phyloP scores from a whole-genome alignment of 2,113 vertebrate species.

The Cephalopterus ornatus region DNA sequence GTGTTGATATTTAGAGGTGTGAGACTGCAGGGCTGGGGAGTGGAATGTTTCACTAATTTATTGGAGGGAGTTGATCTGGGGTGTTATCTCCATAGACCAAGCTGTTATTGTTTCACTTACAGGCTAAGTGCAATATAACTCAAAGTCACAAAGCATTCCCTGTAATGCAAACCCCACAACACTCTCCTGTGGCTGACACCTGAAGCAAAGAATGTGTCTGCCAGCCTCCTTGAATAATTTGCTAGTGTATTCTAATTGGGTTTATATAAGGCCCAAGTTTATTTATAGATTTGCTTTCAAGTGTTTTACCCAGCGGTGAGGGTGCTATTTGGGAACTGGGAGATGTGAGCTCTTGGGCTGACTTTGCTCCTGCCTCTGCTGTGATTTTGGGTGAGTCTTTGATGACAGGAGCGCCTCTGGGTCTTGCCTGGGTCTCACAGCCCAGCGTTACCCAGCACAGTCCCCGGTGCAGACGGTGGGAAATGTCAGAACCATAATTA shows the following conservation, averaged over 20 bases:
- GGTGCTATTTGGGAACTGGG: rapidly evolving
- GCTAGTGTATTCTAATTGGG: conserved; percentile 19
- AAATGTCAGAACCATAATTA: neutral
- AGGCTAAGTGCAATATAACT: conserved; percentile 26
- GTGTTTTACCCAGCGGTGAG: neutral
- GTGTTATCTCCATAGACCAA: conserved; percentile 50
- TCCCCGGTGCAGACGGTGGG: neutral
- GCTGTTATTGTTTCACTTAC: conserved; percentile 50
- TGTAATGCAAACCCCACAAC: conserved; percentile 3
- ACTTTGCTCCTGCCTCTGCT: neutral
- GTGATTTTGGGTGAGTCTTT: neutral
- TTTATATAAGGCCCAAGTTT: neutral
- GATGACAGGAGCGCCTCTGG: neutral
- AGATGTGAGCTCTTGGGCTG: neutral
- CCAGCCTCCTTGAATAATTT: conserved; percentile 17
- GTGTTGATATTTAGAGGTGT: conserved; percentile 75
- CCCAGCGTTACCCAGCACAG: rapidly evolving
- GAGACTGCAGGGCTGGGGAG: conserved; percentile 54
- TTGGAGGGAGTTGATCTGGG: conserved; percentile 48
- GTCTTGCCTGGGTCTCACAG: neutral
- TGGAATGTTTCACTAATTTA: conserved; percentile 74
- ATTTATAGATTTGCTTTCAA: neutral
- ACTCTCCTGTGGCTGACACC: conserved; percentile 29
- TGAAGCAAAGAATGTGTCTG: conserved; percentile 37
- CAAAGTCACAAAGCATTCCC: conserved; percentile 21